Base-by-base conservation (phyloP, 2,888 invertebrate genomes). In the Brachynemurus nebulosus region DNA sequence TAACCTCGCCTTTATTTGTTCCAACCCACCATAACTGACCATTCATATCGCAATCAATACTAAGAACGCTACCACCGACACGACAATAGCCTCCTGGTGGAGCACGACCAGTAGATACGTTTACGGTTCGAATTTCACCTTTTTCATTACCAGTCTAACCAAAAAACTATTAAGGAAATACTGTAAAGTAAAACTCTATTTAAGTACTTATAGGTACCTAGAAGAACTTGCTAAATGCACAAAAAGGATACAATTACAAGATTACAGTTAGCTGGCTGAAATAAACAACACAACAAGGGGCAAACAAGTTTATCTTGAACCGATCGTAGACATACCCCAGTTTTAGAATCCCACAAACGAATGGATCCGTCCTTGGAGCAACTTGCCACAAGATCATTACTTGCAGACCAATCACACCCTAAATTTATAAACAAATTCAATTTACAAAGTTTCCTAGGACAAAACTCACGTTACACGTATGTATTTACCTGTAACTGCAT, bases 241-340 rank as follows among this genome's bases (percentile, higher is more conserved):
- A n/a, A 16, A 66, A 74, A 78, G 78, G 79, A 79, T 80, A 83
- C 83, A 56, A 86, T 76, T 53, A 88, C 78, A 68, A 88, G 77
- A 63, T 89, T 89, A 59, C 88, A 88, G 59, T 89, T 90, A 37
- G 80, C 74, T 0, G 88, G 88, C 58, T 86, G 83, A 65, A 89
- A 89, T 40, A 76, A 70, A 61, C 86, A 86, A 57, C 78, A 79
- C 1, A 80, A 65, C 46, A 84, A 65, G 57, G 78, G 74, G 43
- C 76, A 70, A 39, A 61, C 65, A 40, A 74, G 67, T 51, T 75
- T 78, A 62, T 84, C 83, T 40, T 61, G 62, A 45, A 81, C 76
- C 6, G 69, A 67, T 25, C 85, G 66, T 51, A 85, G 65, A 48
- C 81, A 80, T 34, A 57, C 54, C 18, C 70, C 67, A 33, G 60